Evolutionary conservation across 2,797 vertebrate genomes (phyloP), one percentile per base, ranked within the genome.

Genomic region (Loriculus beryllinus): DNA sequence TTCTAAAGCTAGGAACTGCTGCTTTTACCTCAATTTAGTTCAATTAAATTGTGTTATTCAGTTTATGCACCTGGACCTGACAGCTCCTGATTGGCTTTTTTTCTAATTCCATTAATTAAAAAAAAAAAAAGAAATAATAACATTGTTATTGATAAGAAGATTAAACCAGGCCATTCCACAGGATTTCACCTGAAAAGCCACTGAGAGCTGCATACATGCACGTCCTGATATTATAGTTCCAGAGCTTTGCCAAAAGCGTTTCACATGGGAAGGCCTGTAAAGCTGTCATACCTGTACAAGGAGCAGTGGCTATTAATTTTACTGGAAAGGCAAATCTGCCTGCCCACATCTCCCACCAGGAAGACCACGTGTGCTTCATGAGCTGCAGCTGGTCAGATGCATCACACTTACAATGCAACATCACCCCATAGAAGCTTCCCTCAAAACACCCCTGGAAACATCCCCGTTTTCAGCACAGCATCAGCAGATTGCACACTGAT

Each of bases 101-200:
- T 83, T 65, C n/a, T 93, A 72, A 95, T 95, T 94, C 68, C 68
- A 87, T 74, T 95, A 96, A 94, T 96, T 87, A 80, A 40, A 11
- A n/a, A 57, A 40, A 11, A n/a, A 57, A 48, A 69, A 89, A 65
- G 26, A 47, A 57, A 43, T 25, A 56, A 65, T 29, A 52, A 68
- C 5, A 7, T 54, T 64, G 39, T 49, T 92, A 84, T 52, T 62
- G 84, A 71, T 80, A 89, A 87, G 78, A 74, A 89, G 93, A 90
- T 87, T 94, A 95, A 95, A 89, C 12, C 75, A 91, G 93, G 59
- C 42, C 88, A 56, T 95, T 94, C 84, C 88, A 85, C 72, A 71
- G 60, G 83, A 91, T 68, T 94, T 89, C 92, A 85, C 76, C 74
- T n/a, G 74, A 80, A 93, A 37, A 69, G 37, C 63, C 86, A 43